These are phyloP conservation scores for Papilio gigon DNA, from an alignment of 2,888 invertebrate species.

Conservation along the genomic window DNA sequence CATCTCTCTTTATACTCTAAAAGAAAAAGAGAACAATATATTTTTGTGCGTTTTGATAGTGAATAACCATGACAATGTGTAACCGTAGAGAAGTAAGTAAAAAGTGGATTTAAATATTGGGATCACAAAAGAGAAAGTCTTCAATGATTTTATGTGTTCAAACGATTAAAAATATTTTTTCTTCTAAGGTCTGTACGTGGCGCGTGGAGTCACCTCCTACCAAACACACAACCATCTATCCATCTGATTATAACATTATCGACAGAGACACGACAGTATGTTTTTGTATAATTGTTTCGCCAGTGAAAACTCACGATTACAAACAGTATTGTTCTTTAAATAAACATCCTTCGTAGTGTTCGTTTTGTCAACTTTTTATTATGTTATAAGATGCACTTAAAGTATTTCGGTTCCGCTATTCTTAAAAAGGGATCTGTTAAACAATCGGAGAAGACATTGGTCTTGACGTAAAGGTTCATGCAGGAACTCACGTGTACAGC, in stretches of 20 bases:
- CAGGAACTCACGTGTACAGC: not conserved
- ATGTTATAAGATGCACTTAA: not conserved
- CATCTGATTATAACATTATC: no score
- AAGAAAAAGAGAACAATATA: not conserved
- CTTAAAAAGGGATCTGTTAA: not conserved
- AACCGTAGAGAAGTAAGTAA: not conserved
- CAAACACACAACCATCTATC: no score
- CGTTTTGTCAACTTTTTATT: not conserved
- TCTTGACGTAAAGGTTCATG: not conserved
- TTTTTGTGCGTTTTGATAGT: not conserved
- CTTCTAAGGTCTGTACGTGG: not conserved
- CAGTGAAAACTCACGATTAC: not conserved
- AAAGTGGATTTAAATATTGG: not conserved
- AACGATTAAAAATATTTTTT: not conserved
- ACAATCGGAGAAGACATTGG: not conserved
- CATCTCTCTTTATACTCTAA: not conserved
- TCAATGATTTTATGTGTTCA: not conserved
- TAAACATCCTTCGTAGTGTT: not conserved
- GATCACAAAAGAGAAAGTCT: slow-evolving; percentile 12
- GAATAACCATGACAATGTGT: not conserved
- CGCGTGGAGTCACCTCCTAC: no score
- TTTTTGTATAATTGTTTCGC: not conserved
- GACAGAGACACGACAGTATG: not conserved
- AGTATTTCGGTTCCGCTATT: not conserved
- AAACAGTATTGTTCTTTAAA: not conserved